Evolutionary conservation across 2,797 vertebrate genomes (phyloP).

Genomic region (Acanthurus leucopareius): DNA sequence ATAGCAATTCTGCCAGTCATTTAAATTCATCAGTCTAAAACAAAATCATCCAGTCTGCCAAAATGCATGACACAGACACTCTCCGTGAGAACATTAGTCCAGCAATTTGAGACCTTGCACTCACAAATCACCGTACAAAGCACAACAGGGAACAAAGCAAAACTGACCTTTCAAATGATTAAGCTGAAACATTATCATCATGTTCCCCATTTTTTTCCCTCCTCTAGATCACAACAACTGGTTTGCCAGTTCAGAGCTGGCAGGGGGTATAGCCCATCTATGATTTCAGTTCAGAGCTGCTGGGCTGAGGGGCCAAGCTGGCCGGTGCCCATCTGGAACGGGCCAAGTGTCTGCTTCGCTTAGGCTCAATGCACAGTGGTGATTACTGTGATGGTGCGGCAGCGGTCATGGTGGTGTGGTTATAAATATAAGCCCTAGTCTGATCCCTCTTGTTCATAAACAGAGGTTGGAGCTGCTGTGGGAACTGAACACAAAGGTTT

Average conservation of each 20-base stretch:
- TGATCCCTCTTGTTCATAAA: slow-evolving; percentile 87
- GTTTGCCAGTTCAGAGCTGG: slow-evolving; percentile 87
- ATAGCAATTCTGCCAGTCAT: slow-evolving; percentile 62
- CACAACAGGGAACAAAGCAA: slow-evolving; percentile 77
- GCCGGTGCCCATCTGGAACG: slow-evolving; percentile 85
- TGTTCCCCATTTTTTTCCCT: slow-evolving; percentile 77
- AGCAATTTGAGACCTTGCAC: slow-evolving; percentile 75
- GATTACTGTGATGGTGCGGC: slow-evolving; percentile 88
- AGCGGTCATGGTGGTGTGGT: slow-evolving; percentile 88
- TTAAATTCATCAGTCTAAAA: slow-evolving; percentile 72
- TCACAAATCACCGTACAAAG: slow-evolving; percentile 79
- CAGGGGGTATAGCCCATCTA: slow-evolving; percentile 84
- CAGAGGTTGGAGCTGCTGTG: slow-evolving; percentile 87
- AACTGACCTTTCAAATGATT: slow-evolving; percentile 83
- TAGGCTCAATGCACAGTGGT: slow-evolving; percentile 86
- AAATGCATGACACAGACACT: slow-evolving; percentile 69
- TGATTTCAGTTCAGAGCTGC: slow-evolving; percentile 86
- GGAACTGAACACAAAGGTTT: slow-evolving; percentile 84
- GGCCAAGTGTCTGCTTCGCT: slow-evolving; percentile 89
- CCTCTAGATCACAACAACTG: slow-evolving; percentile 86
- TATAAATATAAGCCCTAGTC: slow-evolving; percentile 90
- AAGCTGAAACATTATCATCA: slow-evolving; percentile 83
- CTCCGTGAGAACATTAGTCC: slow-evolving; percentile 71
- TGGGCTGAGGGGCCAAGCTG: slow-evolving; percentile 85
- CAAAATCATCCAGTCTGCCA: slow-evolving; percentile 69